Percentiles rank a stretch among this genome's conserved stretches.
These are phyloP conservation scores for Hipparchia semele DNA, from an alignment of 2,888 invertebrate species.

Conservation along the genomic window DNA sequence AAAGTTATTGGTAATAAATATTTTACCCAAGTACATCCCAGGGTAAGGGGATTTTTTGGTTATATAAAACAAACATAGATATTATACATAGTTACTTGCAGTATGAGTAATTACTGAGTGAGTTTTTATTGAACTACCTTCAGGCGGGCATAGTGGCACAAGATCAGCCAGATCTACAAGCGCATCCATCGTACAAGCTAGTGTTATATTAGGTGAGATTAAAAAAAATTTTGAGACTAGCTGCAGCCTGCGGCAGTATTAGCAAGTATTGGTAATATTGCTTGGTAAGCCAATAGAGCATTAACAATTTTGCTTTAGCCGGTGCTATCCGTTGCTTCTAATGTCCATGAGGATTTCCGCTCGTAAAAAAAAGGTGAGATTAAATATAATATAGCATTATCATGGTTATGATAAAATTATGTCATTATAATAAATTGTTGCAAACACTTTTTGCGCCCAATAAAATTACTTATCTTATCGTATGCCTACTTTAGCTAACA, in stretches of 20 bases:
- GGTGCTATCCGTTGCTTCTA: no score
- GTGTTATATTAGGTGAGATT: constrained; percentile 69
- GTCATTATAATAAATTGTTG: neutral
- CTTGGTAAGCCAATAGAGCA: no score
- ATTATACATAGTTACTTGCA: no score
- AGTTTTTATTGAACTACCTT: constrained; percentile 13
- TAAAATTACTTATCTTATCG: neutral
- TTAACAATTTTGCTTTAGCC: no score
- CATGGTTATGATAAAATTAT: neutral
- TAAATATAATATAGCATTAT: neutral
- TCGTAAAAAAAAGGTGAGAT: constrained; percentile 50
- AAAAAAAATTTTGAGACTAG: neutral
- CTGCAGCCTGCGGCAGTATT: no score
- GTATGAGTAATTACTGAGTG: neutral
- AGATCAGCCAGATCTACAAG: constrained; percentile 70
- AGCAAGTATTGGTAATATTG: no score
- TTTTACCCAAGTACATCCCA: no score
- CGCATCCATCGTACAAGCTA: constrained; percentile 63
- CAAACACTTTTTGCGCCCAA: neutral
- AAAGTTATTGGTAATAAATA: no score
- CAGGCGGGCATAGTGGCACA: constrained; percentile 67
- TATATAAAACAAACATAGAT: neutral
- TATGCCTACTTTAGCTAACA: neutral
- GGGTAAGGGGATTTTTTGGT: neutral
- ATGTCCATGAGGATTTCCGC: no score